Percentiles rank a stretch among this genome's conserved stretches.
phyloP scores from a whole-genome alignment of 1,140 invertebrate species.

The Atta cephalotes region DNA sequence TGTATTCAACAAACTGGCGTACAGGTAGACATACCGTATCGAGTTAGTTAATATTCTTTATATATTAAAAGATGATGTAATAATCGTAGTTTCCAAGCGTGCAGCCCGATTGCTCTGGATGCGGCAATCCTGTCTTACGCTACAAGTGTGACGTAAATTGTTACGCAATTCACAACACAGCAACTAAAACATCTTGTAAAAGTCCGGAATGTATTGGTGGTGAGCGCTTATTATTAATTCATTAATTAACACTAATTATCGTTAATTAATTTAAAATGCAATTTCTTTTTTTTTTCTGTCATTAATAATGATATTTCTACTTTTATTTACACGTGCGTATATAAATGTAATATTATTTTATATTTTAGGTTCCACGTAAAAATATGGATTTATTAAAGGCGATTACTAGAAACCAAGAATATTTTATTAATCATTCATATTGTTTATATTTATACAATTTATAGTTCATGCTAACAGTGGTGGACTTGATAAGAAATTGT shows the following conservation, averaged over 20 bases:
- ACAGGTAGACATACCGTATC: constrained; percentile 17
- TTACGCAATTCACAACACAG: neutral
- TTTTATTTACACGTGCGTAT: neutral
- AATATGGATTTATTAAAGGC: neutral
- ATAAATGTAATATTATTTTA: neutral
- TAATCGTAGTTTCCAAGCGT: neutral
- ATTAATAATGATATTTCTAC: neutral
- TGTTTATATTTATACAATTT: constrained; percentile 3
- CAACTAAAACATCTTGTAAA: neutral
- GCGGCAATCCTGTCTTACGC: constrained; percentile 69
- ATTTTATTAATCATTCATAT: neutral
- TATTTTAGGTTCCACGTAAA: constrained; percentile 25
- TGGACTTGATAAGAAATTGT: neutral
- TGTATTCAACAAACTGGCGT: constrained; percentile 59
- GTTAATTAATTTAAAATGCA: neutral
- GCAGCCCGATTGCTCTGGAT: constrained; percentile 76
- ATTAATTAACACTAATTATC: neutral
- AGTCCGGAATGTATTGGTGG: constrained; percentile 68
- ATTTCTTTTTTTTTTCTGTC: neutral
- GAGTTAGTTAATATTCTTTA: neutral
- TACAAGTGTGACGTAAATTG: constrained; percentile 57
- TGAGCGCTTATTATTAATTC: constrained; percentile 9
- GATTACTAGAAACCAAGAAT: neutral
- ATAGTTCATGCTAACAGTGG: neutral
- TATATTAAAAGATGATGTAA: constrained; percentile 10